Evolutionary conservation across 2,888 invertebrate species (phyloP), one percentile per base, ranked within the genome.

Genomic region (Drosophila atripex): DNA sequence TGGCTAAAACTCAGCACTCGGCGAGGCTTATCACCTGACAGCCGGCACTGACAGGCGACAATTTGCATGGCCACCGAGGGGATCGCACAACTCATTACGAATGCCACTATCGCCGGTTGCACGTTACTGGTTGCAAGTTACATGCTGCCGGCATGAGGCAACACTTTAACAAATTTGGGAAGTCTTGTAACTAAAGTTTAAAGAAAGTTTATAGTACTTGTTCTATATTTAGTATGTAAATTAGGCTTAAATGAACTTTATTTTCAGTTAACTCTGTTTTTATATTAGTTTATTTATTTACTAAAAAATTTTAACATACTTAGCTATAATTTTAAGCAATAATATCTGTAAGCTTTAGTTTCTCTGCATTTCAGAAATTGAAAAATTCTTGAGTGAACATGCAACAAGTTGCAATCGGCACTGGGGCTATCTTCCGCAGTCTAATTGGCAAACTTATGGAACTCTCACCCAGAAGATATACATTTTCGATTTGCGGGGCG

Each of bases 371-470:
- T 6, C 28, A 11, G 8, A 35, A 8, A 3, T 41, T 41, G 39
- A 12, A 3, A 2, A 14, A 32, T 23, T 50, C 41, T 28, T 32
- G 18, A 58, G 63, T 70, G 54, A 38, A 69, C 16, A 30, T 23
- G 56, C 72, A 77, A 77, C 77, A 80, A 80, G 78, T 79, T 60
- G 35, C 56, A 43, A 38, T 46, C 25, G 63, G 55, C 69, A 66
- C 38, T 61, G 53, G 64, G 68, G 54, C 66, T 73, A 61, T 75
- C 72, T 79, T 71, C 70, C 72, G 35, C 41, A 71, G 71, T 84
- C 78, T 80, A 80, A 80, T 82, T 82, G 80, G 80, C 73, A 78
- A 71, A 78, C 78, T 78, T 78, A 84, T 76, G 78, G 78, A 78
- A 80, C 74, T 76, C 76, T 78, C 70, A 53, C 57, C 18, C 70